Percentiles rank a stretch among this genome's conserved stretches.
Conservation (phyloP, 2,797 vertebrate genomes). For the Phrynocephalus forsythii region DNA sequence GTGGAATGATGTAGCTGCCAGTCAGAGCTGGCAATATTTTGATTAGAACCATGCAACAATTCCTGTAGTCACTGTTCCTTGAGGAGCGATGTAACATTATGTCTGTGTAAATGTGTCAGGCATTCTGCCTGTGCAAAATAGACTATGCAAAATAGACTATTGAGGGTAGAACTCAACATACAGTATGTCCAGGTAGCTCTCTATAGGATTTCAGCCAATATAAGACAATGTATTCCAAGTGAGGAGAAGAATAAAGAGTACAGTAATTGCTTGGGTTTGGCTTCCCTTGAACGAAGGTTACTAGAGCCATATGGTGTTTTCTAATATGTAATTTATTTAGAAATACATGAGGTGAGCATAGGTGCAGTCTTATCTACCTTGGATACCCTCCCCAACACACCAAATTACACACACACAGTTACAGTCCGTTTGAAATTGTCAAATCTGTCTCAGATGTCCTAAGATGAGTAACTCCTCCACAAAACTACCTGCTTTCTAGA, state of each 20-base stretch:
- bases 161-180: no score
- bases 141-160: no score
- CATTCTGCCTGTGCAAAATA: no score
- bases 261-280: background rate
- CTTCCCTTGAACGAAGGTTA: background rate
- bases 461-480: background rate
- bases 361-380: background rate
- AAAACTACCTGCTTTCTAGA: background rate
- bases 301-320: background rate
- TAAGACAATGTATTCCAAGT: background rate
- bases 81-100: no score
- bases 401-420: background rate
- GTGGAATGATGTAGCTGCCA: no score
- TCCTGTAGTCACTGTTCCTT: no score
- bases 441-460: background rate
- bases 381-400: background rate
- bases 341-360: background rate
- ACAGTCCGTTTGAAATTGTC: no score
- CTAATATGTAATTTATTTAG: background rate
- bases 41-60: no score
- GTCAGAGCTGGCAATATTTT: no score
- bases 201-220: no score
- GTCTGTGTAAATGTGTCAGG: no score
- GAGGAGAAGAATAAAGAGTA: background rate
- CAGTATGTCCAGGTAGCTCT: no score